Evolutionary conservation across 64 coral and sea anemone species (phyloP), one percentile per base, ranked within the genome.

Genomic region (Platygyra sinensis): DNA sequence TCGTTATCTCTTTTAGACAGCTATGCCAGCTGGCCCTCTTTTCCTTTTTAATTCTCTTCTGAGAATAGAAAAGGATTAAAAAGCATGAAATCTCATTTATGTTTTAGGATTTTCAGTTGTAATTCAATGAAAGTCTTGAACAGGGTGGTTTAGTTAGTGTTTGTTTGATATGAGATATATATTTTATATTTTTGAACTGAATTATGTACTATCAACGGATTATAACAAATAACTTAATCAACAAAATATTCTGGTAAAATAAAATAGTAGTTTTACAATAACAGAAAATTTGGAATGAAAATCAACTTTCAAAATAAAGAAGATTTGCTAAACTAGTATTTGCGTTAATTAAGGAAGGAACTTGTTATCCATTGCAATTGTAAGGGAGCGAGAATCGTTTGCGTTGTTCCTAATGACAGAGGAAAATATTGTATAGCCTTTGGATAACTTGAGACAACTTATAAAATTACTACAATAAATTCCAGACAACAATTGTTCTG

Each of bases 391-490:
- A 55, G 13, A 55, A 57, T 57, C 10, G 54, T 57, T 57, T 30
- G 12, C 71, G n/a, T 29, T 73, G 13, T 27, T 14, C 0, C n/a
- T 73, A 30, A 14, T 30, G 29, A 30, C 7, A 29, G 10, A 27
- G 33, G 28, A 73, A 73, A 57, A 57, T 57, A 73, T 0, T 73
- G 3, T 27, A 29, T 30, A 73, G 71, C 71, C 7, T 36, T 13
- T 73, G 27, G 69, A 28, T 72, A 72, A 30, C 16, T 19, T 36
- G 73, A 8, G 50, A 51, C 75, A 77, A 50, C 36, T 77, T 77
- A 75, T 59, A 30, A 81, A 32, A 15, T 61, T 62, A 55, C 27
- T 63, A 7, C 20, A 81, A 62, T 81, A 81, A 81, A 81, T 63
- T 62, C 17, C 19, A 22, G 22, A 27, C 24, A 15, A 15, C 46